Conservation (phyloP, 2,797 vertebrate genomes). For the Gallirallus australis region DNA sequence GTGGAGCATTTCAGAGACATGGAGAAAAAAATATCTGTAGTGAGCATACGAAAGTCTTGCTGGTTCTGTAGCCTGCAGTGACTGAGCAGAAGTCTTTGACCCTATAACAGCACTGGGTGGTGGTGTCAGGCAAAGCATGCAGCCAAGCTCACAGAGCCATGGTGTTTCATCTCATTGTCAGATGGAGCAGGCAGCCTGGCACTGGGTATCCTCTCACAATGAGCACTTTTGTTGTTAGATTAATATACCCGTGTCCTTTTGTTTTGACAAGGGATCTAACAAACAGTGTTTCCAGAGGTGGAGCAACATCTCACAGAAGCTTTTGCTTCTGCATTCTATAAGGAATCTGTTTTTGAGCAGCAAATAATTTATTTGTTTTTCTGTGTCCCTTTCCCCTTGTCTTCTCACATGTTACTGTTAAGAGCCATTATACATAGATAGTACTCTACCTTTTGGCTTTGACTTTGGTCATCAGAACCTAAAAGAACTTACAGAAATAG, state of each 20-base stretch:
- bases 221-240: slow-evolving; percentile 48
- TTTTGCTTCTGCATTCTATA: neutral
- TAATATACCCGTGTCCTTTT: slow-evolving; percentile 63
- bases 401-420: neutral
- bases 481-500: neutral
- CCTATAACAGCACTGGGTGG: neutral
- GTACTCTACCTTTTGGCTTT: neutral
- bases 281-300: slow-evolving; percentile 49
- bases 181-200: slow-evolving; percentile 62
- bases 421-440: neutral
- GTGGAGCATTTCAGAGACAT: neutral
- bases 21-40: neutral
- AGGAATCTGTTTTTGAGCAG: neutral
- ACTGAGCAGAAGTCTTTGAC: neutral
- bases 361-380: neutral
- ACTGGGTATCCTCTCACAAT: slow-evolving; percentile 57
- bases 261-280: slow-evolving; percentile 62
- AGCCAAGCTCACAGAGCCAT: neutral
- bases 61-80: neutral
- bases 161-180: slow-evolving; percentile 58
- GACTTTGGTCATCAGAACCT: neutral
- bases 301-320: neutral
- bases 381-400: neutral
- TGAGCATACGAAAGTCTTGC: neutral
- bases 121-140: slow-evolving; percentile 42